phyloP scores from a whole-genome alignment of 53 echinoderm and acorn worm genomes.

The Holothuria scabra region DNA sequence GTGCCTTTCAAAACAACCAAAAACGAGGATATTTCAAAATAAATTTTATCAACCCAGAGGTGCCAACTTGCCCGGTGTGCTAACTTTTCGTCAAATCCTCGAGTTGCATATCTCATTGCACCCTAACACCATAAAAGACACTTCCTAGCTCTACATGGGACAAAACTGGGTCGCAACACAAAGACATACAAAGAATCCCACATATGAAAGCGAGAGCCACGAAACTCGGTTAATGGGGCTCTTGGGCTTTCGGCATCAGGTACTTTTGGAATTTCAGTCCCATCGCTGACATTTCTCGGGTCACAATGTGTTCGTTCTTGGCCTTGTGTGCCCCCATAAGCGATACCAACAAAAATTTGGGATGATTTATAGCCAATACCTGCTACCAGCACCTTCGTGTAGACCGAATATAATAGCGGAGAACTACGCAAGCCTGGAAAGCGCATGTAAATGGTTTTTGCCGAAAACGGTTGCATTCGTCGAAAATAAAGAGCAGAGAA shows the following conservation, averaged over 20 bases:
- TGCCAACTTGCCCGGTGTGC: conserved; percentile 26
- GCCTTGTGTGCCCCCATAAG: conserved; percentile 27
- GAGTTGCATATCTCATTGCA: conserved; percentile 21
- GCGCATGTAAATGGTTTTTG: too few species aligned
- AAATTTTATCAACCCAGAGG: conserved; percentile 24
- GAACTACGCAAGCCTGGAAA: too few species aligned
- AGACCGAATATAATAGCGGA: too few species aligned
- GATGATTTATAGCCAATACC: conserved; percentile 20
- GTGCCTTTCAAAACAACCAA: conserved; percentile 20
- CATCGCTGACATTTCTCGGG: conserved; percentile 28
- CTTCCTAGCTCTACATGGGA: not conserved
- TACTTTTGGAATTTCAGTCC: not conserved
- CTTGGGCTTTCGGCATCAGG: conserved; percentile 25
- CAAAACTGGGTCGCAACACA: conserved; percentile 26
- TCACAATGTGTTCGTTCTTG: conserved; percentile 29
- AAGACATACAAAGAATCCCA: not conserved
- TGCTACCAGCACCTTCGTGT: not conserved
- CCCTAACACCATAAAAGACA: conserved; percentile 9
- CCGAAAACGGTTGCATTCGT: too few species aligned
- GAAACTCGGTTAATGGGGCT: conserved; percentile 38
- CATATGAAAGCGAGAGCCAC: conserved; percentile 19
- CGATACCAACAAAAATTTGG: not conserved
- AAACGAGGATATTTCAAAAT: conserved; percentile 39
- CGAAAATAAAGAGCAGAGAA: too few species aligned
- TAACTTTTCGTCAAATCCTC: conserved; percentile 7